Evolutionary conservation across 1,140 invertebrate genomes (phyloP).

Genomic region (Littorina saxatilis): DNA sequence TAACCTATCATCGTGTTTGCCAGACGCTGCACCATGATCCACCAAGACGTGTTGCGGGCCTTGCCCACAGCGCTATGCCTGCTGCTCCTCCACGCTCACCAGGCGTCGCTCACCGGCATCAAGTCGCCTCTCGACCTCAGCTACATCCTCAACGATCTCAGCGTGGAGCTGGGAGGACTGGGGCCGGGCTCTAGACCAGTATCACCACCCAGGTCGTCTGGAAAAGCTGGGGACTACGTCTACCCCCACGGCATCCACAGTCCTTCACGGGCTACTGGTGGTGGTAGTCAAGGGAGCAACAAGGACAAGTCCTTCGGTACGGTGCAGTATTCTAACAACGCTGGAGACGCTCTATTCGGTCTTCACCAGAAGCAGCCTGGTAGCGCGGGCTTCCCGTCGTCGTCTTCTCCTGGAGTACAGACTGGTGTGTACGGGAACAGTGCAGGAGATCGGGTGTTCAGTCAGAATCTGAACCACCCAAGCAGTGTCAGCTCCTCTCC

Average conservation of each 20-base stretch:
- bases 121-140: not conserved
- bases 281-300: not conserved
- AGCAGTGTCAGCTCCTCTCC: no score
- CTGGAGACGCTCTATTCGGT: not conserved
- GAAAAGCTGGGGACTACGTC: not conserved
- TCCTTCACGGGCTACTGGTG: not conserved
- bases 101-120: not conserved
- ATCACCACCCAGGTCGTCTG: not conserved
- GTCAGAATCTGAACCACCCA: no score
- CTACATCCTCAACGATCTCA: constrained; percentile 26
- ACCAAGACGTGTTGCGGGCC: not conserved
- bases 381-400: not conserved
- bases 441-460: no score
- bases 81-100: not conserved
- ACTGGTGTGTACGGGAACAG: no score
- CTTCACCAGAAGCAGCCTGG: not conserved
- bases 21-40: not conserved
- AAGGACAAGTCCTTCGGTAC: not conserved
- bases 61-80: not conserved
- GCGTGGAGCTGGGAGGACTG: not conserved
- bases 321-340: not conserved
- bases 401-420: not conserved
- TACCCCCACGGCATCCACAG: not conserved
- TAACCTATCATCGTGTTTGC: no score
- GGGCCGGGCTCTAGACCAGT: not conserved